phyloP scores from a whole-genome alignment of 1,140 invertebrate species.

The Zaprionus inermis region DNA sequence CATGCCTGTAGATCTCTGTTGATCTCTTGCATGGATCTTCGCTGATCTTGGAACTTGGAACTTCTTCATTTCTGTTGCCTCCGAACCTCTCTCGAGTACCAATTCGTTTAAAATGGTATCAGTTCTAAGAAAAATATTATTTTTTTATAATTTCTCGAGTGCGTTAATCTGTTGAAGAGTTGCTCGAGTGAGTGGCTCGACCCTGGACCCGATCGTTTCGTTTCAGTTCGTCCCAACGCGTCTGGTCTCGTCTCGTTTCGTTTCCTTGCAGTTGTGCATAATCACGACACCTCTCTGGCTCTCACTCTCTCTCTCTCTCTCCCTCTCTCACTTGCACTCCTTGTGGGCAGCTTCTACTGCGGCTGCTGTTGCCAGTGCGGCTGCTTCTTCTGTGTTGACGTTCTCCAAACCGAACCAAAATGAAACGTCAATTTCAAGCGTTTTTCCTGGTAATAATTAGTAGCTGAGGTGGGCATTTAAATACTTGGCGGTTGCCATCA shows the following conservation, averaged over 20 bases:
- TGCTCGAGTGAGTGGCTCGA: slow-evolving; percentile 47
- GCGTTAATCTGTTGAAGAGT: slow-evolving; percentile 78
- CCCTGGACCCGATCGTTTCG: slow-evolving; percentile 8
- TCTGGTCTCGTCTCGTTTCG: background rate
- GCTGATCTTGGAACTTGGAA: slow-evolving; percentile 48
- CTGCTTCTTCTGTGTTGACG: slow-evolving; percentile 58
- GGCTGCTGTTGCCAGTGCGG: too few relatives aligned
- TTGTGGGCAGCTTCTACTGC: slow-evolving; percentile 6
- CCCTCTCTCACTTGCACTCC: background rate
- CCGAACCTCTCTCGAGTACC: slow-evolving; percentile 60
- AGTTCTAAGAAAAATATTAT: slow-evolving; percentile 83
- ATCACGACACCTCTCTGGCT: slow-evolving; percentile 59
- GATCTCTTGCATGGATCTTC: slow-evolving; percentile 8
- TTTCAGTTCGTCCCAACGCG: slow-evolving; percentile 36
- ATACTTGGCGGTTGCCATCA: slow-evolving; percentile 62
- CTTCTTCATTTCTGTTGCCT: slow-evolving; percentile 72
- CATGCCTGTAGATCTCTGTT: slow-evolving; percentile 29
- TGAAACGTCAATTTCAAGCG: slow-evolving; percentile 83
- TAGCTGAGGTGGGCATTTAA: slow-evolving; percentile 84
- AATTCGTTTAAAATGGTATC: slow-evolving; percentile 84
- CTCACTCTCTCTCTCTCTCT: background rate
- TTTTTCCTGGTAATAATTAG: slow-evolving; percentile 84
- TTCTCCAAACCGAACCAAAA: slow-evolving; percentile 66
- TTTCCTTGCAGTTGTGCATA: slow-evolving; percentile 57
- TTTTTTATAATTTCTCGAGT: slow-evolving; percentile 83